Base-by-base conservation (phyloP, 2,797 vertebrate genomes). In the Rhinatrema bivittatum region DNA sequence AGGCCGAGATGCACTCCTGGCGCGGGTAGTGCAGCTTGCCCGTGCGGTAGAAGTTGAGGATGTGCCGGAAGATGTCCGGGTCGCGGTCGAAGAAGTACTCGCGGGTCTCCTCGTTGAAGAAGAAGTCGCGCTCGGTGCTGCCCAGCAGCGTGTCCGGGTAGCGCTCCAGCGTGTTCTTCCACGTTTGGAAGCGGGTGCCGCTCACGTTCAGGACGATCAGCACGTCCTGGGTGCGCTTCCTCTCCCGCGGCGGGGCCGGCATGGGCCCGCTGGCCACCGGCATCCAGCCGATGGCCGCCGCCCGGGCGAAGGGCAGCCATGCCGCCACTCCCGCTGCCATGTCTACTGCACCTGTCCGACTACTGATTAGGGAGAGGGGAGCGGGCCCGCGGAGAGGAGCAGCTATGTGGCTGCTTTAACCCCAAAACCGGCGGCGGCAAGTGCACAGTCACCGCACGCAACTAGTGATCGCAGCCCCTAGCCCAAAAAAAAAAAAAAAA, bases 1-100 rank as follows among this genome's bases (percentile, higher is more conserved):
- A 98, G 1, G 95, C 95, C 1, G 88, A 85, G 65, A 98, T 94
- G 75, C 95, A 98, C 59, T 97, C 95, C 32, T 94, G 90, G 16
- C 94, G 89, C 9, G 95, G 91, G 55, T 88, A 97, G 78, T 98
- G 95, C 45, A 98, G 81, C 53, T 87, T 91, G 18, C 95, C 95
- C 0, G 91, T 97, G 44, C 91, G 89, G 70, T 98, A 98, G 55
- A 98, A 97, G 70, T 98, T 98, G 15, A 98, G 85, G 55, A 98
- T 91, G 68, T 94, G 88, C 28, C 95, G 85, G 70, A 98, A 98
- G 62, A 97, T 90, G 45, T 97, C 92, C 16, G 94, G 91, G 68
- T 98, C 95, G 25, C 95, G 91, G 74, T 98, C 95, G 30, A 98
- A 98, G 72, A 98, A 98, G 60, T 88, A 98, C 60, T 98, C 94